Evolutionary conservation across 2,888 invertebrate species (phyloP).

Genomic region (Salpingus planirostris): DNA sequence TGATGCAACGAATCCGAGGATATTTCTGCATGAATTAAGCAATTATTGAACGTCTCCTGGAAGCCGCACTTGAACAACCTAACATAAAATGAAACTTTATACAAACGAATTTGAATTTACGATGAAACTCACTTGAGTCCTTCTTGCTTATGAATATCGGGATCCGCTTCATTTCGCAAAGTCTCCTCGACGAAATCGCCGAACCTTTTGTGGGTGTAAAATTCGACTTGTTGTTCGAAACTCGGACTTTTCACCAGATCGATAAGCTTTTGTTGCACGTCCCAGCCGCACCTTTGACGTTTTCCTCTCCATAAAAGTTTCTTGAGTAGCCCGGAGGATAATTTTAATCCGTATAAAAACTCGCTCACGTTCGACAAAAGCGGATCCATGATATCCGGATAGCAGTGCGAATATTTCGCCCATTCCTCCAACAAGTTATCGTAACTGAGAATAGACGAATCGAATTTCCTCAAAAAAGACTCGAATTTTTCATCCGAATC

Average conservation of each 20-base stretch:
- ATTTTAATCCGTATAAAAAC: conserved; percentile 54
- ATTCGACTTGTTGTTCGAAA: conserved; percentile 38
- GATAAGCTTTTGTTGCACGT: conserved; percentile 30
- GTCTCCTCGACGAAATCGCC: conserved; percentile 24
- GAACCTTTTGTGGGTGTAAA: conserved; percentile 35
- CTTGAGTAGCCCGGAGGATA: no score
- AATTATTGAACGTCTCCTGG: conserved; percentile 57
- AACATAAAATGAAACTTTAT: conserved; percentile 13
- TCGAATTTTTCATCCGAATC: neutral
- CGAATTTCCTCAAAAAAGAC: conserved; percentile 14
- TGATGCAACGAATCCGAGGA: conserved; percentile 19
- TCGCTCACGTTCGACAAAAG: conserved; percentile 59
- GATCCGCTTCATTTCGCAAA: conserved; percentile 20
- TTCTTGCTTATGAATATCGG: conserved; percentile 47
- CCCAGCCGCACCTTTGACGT: conserved; percentile 15
- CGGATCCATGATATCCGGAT: conserved; percentile 71
- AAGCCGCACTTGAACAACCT: conserved; percentile 63
- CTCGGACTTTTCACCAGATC: no score
- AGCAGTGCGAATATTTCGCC: conserved; percentile 53
- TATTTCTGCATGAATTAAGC: conserved; percentile 46
- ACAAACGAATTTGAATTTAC: no score
- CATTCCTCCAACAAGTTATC: conserved; percentile 41
- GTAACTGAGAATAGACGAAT: conserved; percentile 21
- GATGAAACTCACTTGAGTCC: conserved; percentile 2
- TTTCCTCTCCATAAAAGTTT: conserved; percentile 38